Evolutionary conservation across 1,140 invertebrate genomes (phyloP), one percentile per base, ranked within the genome.

Genomic region (Bursaphelenchus mucronatus): DNA sequence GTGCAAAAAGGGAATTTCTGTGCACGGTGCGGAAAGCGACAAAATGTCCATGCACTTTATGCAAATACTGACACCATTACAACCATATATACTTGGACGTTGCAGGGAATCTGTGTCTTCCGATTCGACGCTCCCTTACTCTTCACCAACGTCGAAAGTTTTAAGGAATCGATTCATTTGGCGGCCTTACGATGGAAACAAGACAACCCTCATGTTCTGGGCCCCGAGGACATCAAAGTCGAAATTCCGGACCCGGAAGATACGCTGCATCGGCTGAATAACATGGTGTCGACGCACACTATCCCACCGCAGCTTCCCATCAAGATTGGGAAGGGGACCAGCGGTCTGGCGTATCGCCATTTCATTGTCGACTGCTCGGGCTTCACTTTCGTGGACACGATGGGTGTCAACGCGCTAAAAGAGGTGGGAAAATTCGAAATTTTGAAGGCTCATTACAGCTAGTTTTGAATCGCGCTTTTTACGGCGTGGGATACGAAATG

Each of bases 281-380:
- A 59, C 41, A 45, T 59, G 11, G 57, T 59, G 1, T 44, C 21
- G 45, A 45, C 17, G 21, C 30, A 30, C 30, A 30, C 2, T 30
- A 7, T 11, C 10, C 57, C 57, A 17, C 41, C 11, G 13, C 40
- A 44, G 15, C 30, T 40, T 1, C 57, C 57, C n/a, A 44, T 72
- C 13, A 17, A 65, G 71, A 67, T 55, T 63, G 47, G 45, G 15
- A 76, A 74, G 40, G 17, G 46, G n/a, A 57, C 55, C 39, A 21
- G 41, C 30, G 58, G 54, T 0, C 40, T 78, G 15, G 47, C 72
- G 1, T 73, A 66, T 47, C 65, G 73, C 0, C 78, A 80, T 53
- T 78, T 80, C 30, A 65, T 80, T 17, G 68, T 80, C 43, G 78
- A 80, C 50, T 80, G 78, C 59, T 81, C 79, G n/a, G 78, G 79